These are phyloP conservation scores for Cylindroiulus punctatus DNA, from an alignment of 2,888 invertebrate species.

Conservation along the genomic window DNA sequence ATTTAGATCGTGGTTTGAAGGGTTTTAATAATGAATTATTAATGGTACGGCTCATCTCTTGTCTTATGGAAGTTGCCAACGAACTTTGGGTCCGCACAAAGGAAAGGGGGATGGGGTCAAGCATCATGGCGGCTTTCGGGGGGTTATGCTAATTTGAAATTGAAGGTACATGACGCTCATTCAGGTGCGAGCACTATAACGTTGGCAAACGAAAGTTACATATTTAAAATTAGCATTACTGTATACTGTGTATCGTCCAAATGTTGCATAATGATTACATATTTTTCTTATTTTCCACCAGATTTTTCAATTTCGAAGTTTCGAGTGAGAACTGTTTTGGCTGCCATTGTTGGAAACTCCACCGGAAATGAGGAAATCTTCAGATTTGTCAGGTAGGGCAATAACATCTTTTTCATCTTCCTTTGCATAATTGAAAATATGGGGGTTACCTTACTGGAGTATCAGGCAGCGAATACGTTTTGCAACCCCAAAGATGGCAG, in stretches of 20 bases:
- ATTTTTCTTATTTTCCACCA: neutral
- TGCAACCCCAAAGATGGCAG: too few relatives aligned
- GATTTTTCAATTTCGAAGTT: too few relatives aligned
- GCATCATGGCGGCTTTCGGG: neutral
- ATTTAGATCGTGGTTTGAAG: slow-evolving; percentile 45
- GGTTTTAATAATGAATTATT: slow-evolving; percentile 47
- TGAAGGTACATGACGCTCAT: neutral
- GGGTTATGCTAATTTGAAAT: slow-evolving; percentile 1
- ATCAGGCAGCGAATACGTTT: too few relatives aligned
- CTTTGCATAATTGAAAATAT: too few relatives aligned
- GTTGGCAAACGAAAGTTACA: too few relatives aligned
- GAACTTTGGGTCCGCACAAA: slow-evolving; percentile 7
- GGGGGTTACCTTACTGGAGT: too few relatives aligned
- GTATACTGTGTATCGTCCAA: neutral
- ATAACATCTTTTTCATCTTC: too few relatives aligned
- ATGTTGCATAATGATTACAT: neutral
- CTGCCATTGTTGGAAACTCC: too few relatives aligned
- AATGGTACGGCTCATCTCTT: slow-evolving; percentile 25
- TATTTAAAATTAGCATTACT: neutral
- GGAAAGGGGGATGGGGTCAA: neutral
- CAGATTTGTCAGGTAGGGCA: too few relatives aligned
- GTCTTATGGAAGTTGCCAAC: slow-evolving; percentile 40
- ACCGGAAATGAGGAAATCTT: too few relatives aligned
- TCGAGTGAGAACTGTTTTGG: too few relatives aligned
- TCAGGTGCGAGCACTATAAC: neutral